phyloP scores from a whole-genome alignment of 2,113 vertebrate genomes.

The Parus major region DNA sequence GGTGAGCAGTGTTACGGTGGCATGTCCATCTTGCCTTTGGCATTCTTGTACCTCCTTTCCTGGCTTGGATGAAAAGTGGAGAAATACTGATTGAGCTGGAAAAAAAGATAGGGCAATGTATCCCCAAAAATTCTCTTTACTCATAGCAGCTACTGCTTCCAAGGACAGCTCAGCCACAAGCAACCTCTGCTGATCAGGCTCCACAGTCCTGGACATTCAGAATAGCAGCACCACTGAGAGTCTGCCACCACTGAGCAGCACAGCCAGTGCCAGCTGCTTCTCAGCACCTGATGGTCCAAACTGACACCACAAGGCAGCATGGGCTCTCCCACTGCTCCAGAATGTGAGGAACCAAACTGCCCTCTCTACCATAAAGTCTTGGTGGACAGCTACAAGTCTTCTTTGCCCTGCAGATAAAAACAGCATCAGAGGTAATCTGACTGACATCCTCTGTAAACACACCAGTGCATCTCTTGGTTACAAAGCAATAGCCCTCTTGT shows the following conservation, averaged over 20 bases:
- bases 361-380: too few relatives aligned
- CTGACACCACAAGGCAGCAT: fast-evolving
- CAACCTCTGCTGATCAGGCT: neutral
- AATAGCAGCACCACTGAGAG: fast-evolving
- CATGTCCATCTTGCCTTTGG: neutral
- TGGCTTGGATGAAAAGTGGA: neutral
- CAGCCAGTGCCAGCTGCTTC: fast-evolving
- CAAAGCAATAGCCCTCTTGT: neutral
- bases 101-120: neutral
- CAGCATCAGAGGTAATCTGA: neutral
- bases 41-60: fast-evolving
- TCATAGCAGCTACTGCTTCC: fast-evolving
- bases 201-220: fast-evolving
- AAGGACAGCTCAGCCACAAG: neutral
- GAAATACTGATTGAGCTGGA: neutral
- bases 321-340: neutral
- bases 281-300: neutral
- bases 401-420: neutral
- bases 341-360: neutral
- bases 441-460: neutral
- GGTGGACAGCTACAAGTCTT: neutral
- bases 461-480: neutral
- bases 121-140: too few relatives aligned
- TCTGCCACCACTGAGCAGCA: fast-evolving
- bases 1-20: neutral